Evolutionary conservation across 2,113 vertebrate genomes (phyloP), one percentile per base, ranked within the genome.

Genomic region (Orycteropus afer): DNA sequence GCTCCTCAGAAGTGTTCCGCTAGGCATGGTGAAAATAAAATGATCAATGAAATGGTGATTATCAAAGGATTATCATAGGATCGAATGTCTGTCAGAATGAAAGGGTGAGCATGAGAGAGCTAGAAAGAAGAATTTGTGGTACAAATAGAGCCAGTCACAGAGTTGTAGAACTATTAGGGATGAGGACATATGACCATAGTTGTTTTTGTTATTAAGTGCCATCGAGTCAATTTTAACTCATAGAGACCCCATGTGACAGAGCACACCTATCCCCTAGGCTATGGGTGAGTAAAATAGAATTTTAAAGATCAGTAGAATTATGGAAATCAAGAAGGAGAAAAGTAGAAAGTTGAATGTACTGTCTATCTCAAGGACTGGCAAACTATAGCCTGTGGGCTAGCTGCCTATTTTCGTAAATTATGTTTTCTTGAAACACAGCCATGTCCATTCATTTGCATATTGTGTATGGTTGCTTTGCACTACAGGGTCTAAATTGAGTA

Each of bases 361-460:
- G 3, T 73, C 20, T 29, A 47, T 4, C n/a, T 49, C 11, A 76
- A n/a, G 7, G 4, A 1, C 4, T 94, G 71, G n/a, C 12, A 55
- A 74, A 57, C 20, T 1, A 32, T 34, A 42, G 51, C 32, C 20
- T 63, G 7, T 29, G 40, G 29, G 40, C n/a, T 59, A 37, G 20
- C n/a, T 93, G 65, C 12, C 23, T 77, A 29, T 40, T 93, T 88
- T 53, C 40, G 40, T 71, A 88, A 95, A 83, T 74, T 34, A 37
- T 51, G 32, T 65, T 37, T 34, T 63, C 37, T 7, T 63, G 40
- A 20, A 59, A 73, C 25, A 77, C 7, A 57, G 65, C 25, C 51
- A 57, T 4, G 18, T 5, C 23, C 53, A 61, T 34, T 34, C 25
- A 90, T n/a, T 55, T 53, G 22, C 10, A 14, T 45, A 42, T 53